Conservation (phyloP, 2,113 vertebrate species). For the Drymodes brunneopygia region DNA sequence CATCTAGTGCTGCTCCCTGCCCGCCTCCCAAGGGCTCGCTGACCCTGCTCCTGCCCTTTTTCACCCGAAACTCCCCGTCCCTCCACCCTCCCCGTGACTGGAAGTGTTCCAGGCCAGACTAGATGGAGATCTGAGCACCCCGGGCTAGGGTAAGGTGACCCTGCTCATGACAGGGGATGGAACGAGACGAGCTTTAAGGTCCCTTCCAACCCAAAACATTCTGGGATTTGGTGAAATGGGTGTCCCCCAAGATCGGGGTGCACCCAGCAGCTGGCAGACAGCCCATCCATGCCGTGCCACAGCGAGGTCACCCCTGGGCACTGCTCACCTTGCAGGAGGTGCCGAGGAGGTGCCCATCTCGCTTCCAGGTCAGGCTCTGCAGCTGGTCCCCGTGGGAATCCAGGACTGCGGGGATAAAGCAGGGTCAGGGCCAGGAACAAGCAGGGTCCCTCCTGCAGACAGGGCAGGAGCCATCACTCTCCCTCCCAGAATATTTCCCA, state of each 20-base stretch:
- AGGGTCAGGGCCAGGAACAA: neutral
- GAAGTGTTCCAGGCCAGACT: neutral
- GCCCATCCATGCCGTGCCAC: neutral
- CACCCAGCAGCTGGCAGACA: too few relatives aligned
- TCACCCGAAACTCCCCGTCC: neutral
- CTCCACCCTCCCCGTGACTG: neutral
- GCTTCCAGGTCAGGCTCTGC: constrained; percentile 87
- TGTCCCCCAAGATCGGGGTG: rapidly evolving
- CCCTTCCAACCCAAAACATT: neutral
- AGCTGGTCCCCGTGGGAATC: constrained; percentile 82
- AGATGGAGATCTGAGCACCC: neutral
- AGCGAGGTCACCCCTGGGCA: rapidly evolving
- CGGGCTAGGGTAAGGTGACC: neutral
- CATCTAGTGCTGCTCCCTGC: constrained; percentile 15
- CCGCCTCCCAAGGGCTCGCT: neutral
- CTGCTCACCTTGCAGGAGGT: constrained; percentile 85
- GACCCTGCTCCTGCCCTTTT: neutral
- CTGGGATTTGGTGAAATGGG: neutral
- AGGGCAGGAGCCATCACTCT: neutral
- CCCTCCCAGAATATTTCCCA: neutral
- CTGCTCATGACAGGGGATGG: neutral
- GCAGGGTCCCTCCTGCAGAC: neutral
- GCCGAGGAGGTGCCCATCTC: constrained; percentile 82
- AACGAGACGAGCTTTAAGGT: neutral
- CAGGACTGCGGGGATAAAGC: constrained; percentile 73